These are phyloP conservation scores for Nasua narica DNA, from an alignment of 2,797 vertebrate genomes.

Conservation along the genomic window DNA sequence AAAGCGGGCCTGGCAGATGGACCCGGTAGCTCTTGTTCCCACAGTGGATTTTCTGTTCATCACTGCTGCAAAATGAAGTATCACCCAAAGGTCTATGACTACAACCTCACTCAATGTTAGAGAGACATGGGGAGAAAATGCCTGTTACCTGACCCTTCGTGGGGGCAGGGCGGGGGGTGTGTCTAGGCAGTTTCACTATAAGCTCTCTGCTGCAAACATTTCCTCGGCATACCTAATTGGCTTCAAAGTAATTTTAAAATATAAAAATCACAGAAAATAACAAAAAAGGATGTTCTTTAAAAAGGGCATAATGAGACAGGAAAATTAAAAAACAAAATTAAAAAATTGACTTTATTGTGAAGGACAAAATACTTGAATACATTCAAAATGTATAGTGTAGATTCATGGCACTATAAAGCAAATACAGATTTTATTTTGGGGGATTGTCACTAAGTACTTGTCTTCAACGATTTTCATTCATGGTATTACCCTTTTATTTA, in stretches of 20 bases:
- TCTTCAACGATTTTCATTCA: neutral
- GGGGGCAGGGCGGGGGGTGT: neutral
- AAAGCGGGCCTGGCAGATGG: neutral
- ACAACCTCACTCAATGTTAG: neutral
- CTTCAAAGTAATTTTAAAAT: neutral
- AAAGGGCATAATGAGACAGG: neutral
- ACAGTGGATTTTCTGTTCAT: fast-evolving
- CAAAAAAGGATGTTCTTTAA: neutral
- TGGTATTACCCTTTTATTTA: neutral
- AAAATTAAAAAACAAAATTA: neutral
- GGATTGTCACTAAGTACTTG: neutral
- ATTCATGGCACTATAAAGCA: neutral
- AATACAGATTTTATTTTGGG: neutral
- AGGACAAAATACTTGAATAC: neutral
- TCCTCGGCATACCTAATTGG: neutral
- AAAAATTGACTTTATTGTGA: neutral
- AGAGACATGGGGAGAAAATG: neutral
- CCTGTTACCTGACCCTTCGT: neutral
- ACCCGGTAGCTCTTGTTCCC: neutral
- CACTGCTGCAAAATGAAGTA: neutral
- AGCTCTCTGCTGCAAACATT: neutral
- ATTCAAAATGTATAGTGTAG: neutral
- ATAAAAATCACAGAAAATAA: neutral
- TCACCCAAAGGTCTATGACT: neutral
- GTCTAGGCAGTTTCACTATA: neutral